Conservation (phyloP, 2,113 vertebrate genomes). For the Rhegmatorhina hoffmannsi region DNA sequence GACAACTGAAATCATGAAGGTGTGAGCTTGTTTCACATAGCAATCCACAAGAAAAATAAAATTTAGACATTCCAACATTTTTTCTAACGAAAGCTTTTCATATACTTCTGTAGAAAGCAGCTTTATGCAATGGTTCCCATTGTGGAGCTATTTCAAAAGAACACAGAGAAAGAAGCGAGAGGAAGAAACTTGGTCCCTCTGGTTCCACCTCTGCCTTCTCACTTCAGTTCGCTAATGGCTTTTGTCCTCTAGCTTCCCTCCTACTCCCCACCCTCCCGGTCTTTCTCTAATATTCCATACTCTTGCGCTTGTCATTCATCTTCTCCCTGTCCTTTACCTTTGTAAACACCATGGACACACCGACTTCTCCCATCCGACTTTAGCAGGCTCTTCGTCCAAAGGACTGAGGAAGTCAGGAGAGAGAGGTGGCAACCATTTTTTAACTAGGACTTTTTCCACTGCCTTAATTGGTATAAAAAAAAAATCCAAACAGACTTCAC, state of each 20-base stretch:
- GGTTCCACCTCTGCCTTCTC: background rate
- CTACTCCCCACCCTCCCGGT: background rate
- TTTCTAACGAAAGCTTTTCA: background rate
- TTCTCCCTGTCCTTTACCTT: background rate
- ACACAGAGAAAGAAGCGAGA: background rate
- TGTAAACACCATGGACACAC: background rate
- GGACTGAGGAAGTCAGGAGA: background rate
- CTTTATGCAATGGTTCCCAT: background rate
- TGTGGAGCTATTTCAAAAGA: background rate
- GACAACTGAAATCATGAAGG: background rate
- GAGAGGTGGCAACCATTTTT: slow-evolving; percentile 30
- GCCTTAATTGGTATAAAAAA: background rate
- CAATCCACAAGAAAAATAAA: background rate
- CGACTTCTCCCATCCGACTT: background rate
- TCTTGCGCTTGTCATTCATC: background rate
- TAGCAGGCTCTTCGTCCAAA: background rate
- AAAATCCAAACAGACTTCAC: background rate
- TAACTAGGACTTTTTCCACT: background rate
- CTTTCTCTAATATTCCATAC: background rate
- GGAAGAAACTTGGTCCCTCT: background rate
- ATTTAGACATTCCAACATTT: background rate
- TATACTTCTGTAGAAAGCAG: background rate
- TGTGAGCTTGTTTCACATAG: background rate
- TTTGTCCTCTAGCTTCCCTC: background rate
- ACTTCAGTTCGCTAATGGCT: background rate